phyloP scores from a whole-genome alignment of 2,113 vertebrate genomes.

The Engystomops pustulosus region DNA sequence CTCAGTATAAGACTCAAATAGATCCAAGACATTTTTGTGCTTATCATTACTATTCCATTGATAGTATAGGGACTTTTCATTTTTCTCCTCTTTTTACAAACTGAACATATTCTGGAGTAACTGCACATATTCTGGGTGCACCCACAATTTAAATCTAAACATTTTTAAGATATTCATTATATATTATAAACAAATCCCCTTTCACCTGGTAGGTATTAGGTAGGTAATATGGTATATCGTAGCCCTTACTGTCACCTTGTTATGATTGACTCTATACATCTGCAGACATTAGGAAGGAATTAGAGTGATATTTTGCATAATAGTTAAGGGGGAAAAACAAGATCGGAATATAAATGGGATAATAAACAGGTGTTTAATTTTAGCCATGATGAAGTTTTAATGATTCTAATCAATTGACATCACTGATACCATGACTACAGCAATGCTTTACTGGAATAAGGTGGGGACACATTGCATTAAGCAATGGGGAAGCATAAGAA shows the following conservation, averaged over 20 bases:
- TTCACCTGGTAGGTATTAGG: too few relatives aligned
- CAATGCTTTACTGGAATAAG: background rate
- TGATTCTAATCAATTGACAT: constrained; percentile 31
- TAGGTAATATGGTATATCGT: background rate
- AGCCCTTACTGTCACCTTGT: background rate
- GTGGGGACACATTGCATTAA: background rate
- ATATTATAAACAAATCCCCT: background rate
- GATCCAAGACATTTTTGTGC: too few relatives aligned
- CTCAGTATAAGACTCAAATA: too few relatives aligned
- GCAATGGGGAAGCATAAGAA: background rate
- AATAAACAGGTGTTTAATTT: constrained; percentile 2
- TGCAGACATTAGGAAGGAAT: background rate
- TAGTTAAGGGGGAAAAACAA: background rate
- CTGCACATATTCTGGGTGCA: too few relatives aligned
- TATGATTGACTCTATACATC: background rate
- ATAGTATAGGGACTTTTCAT: too few relatives aligned
- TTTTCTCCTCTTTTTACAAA: too few relatives aligned
- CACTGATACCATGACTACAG: constrained; percentile 31
- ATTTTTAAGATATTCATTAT: too few relatives aligned
- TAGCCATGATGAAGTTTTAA: constrained; percentile 4
- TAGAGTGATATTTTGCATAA: background rate
- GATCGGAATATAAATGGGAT: constrained; percentile 3
- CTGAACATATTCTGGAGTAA: too few relatives aligned
- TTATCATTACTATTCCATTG: too few relatives aligned
- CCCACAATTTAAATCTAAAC: too few relatives aligned